A percentile compares a stretch with the other conserved stretches of the same genome.
These are phyloP conservation scores for Neopelma chrysocephalum DNA, from an alignment of 2,797 vertebrate species.

Conservation along the genomic window DNA sequence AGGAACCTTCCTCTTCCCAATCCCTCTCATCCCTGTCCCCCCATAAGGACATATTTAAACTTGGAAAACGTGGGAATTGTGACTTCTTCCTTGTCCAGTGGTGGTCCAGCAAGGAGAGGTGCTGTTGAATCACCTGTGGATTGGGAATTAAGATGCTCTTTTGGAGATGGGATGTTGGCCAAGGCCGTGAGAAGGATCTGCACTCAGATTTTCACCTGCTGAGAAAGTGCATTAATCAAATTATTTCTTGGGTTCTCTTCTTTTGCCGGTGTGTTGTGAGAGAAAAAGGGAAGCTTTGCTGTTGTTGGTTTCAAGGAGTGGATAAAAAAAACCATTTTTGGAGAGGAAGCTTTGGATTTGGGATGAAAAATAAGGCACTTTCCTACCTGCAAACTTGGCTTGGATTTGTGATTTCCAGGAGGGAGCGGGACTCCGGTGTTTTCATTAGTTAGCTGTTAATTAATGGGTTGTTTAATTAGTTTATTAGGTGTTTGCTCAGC, in stretches of 20 bases:
- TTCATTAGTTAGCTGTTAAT: constrained; percentile 1
- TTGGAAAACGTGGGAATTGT: fast-evolving
- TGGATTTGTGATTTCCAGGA: not conserved
- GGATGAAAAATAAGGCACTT: not conserved
- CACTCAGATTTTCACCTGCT: not conserved
- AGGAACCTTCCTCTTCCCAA: not conserved
- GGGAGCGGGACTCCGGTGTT: not conserved
- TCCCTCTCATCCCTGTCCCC: not conserved
- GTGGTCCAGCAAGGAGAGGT: not conserved
- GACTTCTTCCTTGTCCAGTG: not conserved
- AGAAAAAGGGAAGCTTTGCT: not conserved
- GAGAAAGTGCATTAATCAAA: not conserved
- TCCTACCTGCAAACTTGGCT: not conserved
- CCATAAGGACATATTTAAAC: fast-evolving
- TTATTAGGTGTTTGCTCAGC: not conserved
- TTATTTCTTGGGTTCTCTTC: not conserved
- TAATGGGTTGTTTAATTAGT: not conserved
- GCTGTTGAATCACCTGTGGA: not conserved
- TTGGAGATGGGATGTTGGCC: not conserved
- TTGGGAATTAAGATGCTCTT: not conserved
- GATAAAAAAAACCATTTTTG: not conserved
- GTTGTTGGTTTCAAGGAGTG: not conserved
- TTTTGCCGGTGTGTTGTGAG: not conserved
- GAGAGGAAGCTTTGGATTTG: not conserved
- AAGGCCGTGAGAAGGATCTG: not conserved